A percentile compares a stretch with the other conserved stretches of the same genome.
These are phyloP conservation scores for Macrobrachium nipponense DNA, from an alignment of 1,140 invertebrate species.

Conservation along the genomic window DNA sequence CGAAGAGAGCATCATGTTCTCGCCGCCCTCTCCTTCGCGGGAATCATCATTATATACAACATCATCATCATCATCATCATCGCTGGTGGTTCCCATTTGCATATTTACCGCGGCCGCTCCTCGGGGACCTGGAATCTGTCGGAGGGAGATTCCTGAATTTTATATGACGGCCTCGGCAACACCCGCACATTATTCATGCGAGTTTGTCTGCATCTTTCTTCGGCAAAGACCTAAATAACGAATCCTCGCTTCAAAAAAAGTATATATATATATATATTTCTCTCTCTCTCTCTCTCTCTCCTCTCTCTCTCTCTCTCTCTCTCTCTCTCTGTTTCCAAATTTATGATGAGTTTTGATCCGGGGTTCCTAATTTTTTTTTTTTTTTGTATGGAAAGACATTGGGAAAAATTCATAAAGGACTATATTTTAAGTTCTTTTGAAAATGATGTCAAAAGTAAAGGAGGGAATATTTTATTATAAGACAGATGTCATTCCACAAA, in stretches of 20 bases:
- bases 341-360: too few relatives aligned
- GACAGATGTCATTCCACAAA: too few relatives aligned
- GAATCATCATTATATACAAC: background rate
- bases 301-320: background rate
- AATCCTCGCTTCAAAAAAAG: background rate
- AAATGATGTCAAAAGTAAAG: too few relatives aligned
- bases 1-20: too few relatives aligned
- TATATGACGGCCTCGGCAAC: background rate
- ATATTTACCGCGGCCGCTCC: constrained; percentile 1
- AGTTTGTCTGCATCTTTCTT: constrained; percentile 12
- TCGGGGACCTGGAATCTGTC: background rate
- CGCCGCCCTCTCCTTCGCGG: background rate
- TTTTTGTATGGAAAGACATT: too few relatives aligned
- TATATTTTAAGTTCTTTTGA: too few relatives aligned
- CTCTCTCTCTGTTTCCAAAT: background rate
- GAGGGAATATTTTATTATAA: too few relatives aligned
- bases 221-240: background rate
- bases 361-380: too few relatives aligned
- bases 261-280: too few relatives aligned
- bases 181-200: background rate
- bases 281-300: background rate
- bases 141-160: background rate
- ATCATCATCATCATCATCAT: background rate
- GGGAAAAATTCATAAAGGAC: too few relatives aligned
- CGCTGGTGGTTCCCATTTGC: background rate